A percentile compares a stretch with the other conserved stretches of the same genome.
Evolutionary conservation across 2,888 invertebrate species (phyloP).

Genomic region (Dione vanillae): DNA sequence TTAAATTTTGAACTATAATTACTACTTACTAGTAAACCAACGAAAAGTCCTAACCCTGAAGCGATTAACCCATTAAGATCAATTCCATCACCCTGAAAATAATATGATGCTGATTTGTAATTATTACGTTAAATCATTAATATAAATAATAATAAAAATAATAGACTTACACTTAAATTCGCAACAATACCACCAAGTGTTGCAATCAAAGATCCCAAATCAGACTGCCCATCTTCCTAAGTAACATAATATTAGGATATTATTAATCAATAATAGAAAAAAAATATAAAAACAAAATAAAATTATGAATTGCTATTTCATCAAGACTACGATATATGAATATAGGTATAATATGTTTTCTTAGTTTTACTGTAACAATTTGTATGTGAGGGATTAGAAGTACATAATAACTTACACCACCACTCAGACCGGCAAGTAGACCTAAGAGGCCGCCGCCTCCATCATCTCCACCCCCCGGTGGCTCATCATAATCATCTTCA

Average conservation of each 20-base stretch:
- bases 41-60: conserved; percentile 74
- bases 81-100: conserved; percentile 76
- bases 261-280: no score
- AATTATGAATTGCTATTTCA: no score
- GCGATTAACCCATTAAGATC: conserved; percentile 75
- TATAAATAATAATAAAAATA: neutral
- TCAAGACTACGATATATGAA: no score
- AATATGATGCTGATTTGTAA: no score
- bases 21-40: conserved; percentile 72
- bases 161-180: conserved; percentile 75
- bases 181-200: conserved; percentile 76
- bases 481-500: conserved; percentile 71
- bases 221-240: conserved; percentile 79
- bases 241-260: no score
- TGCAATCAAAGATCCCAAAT: conserved; percentile 74
- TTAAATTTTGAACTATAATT: neutral
- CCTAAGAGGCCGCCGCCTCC: conserved; percentile 78
- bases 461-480: conserved; percentile 72
- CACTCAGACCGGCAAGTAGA: conserved; percentile 74
- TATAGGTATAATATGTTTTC: no score
- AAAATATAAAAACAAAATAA: no score
- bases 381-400: no score
- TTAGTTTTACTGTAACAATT: no score
- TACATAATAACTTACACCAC: conserved; percentile 73
- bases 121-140: conserved; percentile 15